These are phyloP conservation scores for Oryzias sinensis DNA, from an alignment of 2,797 vertebrate species.

Conservation along the genomic window DNA sequence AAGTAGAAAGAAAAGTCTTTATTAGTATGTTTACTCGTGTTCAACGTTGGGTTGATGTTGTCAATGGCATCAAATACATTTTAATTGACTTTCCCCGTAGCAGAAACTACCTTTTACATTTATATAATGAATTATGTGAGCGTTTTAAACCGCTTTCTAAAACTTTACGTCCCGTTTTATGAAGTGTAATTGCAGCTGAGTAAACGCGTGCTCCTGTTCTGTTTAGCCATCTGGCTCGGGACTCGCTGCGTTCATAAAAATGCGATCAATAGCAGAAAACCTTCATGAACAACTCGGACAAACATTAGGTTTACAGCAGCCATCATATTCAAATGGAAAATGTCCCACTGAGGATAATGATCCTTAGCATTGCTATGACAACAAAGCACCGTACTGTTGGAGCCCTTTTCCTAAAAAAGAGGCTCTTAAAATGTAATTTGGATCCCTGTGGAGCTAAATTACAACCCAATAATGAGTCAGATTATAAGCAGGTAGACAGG, in stretches of 20 bases:
- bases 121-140: too few relatives aligned
- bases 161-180: too few relatives aligned
- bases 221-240: too few relatives aligned
- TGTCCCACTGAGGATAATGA: slow-evolving; percentile 42
- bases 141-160: too few relatives aligned
- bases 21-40: too few relatives aligned
- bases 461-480: slow-evolving; percentile 55
- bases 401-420: slow-evolving; percentile 29
- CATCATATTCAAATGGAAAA: slow-evolving; percentile 17
- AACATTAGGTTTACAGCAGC: not conserved
- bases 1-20: too few relatives aligned
- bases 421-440: slow-evolving; percentile 55
- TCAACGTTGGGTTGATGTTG: too few relatives aligned
- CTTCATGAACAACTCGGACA: not conserved
- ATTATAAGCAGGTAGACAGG: slow-evolving; percentile 29
- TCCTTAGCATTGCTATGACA: slow-evolving; percentile 12
- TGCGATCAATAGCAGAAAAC: not conserved
- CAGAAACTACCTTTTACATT: too few relatives aligned
- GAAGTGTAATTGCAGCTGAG: too few relatives aligned
- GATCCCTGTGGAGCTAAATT: slow-evolving; percentile 62
- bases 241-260: not conserved
- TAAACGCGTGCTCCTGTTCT: too few relatives aligned
- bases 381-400: slow-evolving; percentile 36
- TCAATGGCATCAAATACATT: too few relatives aligned
- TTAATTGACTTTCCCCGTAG: too few relatives aligned